These are phyloP conservation scores for Pogonomyrmex californicus DNA, from an alignment of 1,140 invertebrate species.

Conservation along the genomic window DNA sequence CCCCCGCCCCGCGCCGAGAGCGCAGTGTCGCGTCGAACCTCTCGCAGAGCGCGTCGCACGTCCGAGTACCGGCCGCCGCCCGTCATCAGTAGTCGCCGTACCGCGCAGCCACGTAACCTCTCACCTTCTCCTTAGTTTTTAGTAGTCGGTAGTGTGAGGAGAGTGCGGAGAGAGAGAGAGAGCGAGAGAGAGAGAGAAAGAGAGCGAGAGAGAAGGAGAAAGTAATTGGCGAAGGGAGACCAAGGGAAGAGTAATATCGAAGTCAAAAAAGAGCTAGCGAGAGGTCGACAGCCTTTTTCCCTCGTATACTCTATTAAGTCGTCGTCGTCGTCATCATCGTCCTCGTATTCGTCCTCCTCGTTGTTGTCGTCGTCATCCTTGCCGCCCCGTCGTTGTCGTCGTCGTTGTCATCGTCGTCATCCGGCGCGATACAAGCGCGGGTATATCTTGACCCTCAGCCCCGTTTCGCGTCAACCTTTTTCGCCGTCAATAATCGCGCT, in stretches of 20 bases:
- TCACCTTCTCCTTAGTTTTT: slow-evolving; percentile 89
- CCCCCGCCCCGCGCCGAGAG: slow-evolving; percentile 81
- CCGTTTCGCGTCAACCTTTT: slow-evolving; percentile 41
- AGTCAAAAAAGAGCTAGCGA: slow-evolving; percentile 52
- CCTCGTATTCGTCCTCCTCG: slow-evolving; percentile 6
- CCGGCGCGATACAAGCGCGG: slow-evolving; percentile 60
- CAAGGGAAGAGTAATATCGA: slow-evolving; percentile 52
- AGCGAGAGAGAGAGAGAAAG: slow-evolving; percentile 22
- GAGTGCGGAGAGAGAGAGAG: slow-evolving; percentile 69
- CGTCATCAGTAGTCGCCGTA: slow-evolving; percentile 88
- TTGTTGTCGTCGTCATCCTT: slow-evolving; percentile 39
- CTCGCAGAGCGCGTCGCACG: slow-evolving; percentile 88
- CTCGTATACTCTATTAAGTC: slow-evolving; percentile 64
- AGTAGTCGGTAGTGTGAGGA: slow-evolving; percentile 87
- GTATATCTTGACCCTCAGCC: background rate
- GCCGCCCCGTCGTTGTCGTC: slow-evolving; percentile 44
- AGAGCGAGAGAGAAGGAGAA: slow-evolving; percentile 26
- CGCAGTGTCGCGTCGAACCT: slow-evolving; percentile 92
- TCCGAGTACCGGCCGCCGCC: slow-evolving; percentile 89
- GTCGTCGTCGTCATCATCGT: slow-evolving; percentile 58
- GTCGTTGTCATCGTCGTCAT: slow-evolving; percentile 63
- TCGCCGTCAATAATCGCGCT: slow-evolving; percentile 63
- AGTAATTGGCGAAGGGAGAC: slow-evolving; percentile 40
- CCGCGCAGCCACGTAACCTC: slow-evolving; percentile 88
- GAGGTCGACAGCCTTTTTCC: slow-evolving; percentile 71